A percentile compares a stretch with the other conserved stretches of the same genome.
Conservation (phyloP, 2,797 vertebrate genomes). For the Bradypodion pumilum region DNA sequence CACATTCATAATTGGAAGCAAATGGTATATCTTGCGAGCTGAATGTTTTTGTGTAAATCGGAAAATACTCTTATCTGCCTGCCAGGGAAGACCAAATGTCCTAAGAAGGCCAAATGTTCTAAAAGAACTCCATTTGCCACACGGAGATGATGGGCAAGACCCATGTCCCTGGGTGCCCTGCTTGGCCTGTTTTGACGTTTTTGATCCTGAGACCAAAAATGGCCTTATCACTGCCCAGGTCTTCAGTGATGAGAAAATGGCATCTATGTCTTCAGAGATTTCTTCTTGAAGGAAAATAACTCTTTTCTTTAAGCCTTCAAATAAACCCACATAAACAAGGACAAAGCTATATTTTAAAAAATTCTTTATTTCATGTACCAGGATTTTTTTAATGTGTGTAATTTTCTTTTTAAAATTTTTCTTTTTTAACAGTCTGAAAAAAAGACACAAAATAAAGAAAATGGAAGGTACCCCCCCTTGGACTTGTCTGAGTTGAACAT, state of each 20-base stretch:
- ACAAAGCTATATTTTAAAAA: constrained; percentile 75
- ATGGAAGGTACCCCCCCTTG: constrained; percentile 74
- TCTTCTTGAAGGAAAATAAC: not conserved
- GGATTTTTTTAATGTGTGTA: constrained; percentile 73
- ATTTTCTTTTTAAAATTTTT: constrained; percentile 82
- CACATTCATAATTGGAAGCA: not conserved
- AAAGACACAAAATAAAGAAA: constrained; percentile 80
- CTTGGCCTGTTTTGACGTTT: not conserved
- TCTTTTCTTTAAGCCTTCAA: constrained; percentile 13
- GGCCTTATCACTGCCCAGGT: not conserved
- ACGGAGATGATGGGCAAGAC: constrained; percentile 5
- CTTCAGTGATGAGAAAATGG: not conserved
- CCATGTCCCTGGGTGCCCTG: not conserved
- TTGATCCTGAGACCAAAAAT: not conserved
- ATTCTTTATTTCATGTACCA: constrained; percentile 85
- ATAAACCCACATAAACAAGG: constrained; percentile 62
- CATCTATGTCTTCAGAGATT: not conserved
- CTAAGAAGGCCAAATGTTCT: not conserved
- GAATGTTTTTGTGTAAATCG: constrained; percentile 11
- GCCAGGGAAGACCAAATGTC: not conserved
- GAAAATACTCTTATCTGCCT: not conserved
- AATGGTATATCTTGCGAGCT: not conserved
- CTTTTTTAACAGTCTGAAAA: constrained; percentile 84
- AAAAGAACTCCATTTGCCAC: constrained; percentile 18
- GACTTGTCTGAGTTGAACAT: constrained; percentile 75